Evolutionary conservation across 92 coral and sea anemone species (phyloP), one percentile per base, ranked within the genome.

Genomic region (Galaxea fascicularis): DNA sequence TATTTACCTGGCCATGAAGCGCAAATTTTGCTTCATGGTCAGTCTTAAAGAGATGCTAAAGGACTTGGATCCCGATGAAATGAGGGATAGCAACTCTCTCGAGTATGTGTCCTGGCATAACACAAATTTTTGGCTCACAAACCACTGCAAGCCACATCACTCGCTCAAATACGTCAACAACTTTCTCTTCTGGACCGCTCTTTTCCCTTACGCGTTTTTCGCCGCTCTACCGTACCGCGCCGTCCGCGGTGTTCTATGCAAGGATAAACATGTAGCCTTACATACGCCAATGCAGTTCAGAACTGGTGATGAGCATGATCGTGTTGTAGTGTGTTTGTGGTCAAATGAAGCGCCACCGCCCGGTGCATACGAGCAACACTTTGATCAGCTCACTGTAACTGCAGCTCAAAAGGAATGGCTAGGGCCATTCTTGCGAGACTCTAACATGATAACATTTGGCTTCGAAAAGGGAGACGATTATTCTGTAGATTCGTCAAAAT

Each of bases 101-200:
- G 90, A 86, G 14, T 86, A 63, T 60, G 90, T 79, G 25, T 78
- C 86, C 6, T 86, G 90, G 90, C 80, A 79, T 52, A 86, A 86
- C 70, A 59, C 84, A 22, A 51, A 80, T 0, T 62, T 86, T 56
- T 86, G 86, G 90, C 57, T 86, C 31, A 86, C 90, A 78, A 79
- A 86, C 39, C 76, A 78, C 44, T 71, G 85, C 22, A 86, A 79
- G 25, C 90, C 90, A 0, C 74, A 49, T 72, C 90, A 86, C 53
- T 78, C 90, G 4, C 44, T 86, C 18, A 79, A 60, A 79, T 86
- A 79, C 53, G 80, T 79, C 14, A 86, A 86, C 53, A 65, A 74
- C 47, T 11, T 71, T 13, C 24, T 79, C 1, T 86, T 86, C 90
- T 86, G 90, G 81, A 73, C 49, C 0, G 78, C 51, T 20, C 74